Conservation (phyloP, 2,888 invertebrate species). For the Auanema freiburgensis region DNA sequence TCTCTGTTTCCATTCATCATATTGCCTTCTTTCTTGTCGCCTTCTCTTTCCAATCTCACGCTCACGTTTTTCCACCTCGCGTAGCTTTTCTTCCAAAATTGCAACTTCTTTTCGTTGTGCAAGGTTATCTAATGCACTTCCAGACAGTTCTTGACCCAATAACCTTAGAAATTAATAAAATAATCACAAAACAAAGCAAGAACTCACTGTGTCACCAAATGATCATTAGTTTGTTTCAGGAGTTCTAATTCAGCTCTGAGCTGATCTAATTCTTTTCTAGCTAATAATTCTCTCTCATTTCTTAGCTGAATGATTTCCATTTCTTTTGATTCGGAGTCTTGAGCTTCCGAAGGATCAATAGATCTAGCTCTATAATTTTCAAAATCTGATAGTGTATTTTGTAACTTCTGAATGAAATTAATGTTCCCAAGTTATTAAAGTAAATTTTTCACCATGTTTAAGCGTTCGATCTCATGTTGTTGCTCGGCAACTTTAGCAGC, state of each 20-base stretch:
- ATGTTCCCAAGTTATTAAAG: not conserved
- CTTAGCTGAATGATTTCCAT: not conserved
- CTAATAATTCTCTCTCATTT: slow-evolving; percentile 10
- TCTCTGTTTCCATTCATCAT: not conserved
- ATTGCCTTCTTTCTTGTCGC: not conserved
- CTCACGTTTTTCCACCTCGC: slow-evolving; percentile 28
- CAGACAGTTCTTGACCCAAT: slow-evolving; percentile 29
- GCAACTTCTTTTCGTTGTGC: slow-evolving; percentile 45
- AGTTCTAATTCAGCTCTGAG: slow-evolving; percentile 46
- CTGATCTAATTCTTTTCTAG: slow-evolving; percentile 33
- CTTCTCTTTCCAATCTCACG: slow-evolving; percentile 25
- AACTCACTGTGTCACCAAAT: slow-evolving; percentile 48
- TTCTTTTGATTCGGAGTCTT: not conserved
- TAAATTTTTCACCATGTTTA: slow-evolving; percentile 27
- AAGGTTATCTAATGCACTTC: slow-evolving; percentile 27
- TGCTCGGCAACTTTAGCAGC: slow-evolving; percentile 37
- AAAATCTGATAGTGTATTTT: too few species aligned
- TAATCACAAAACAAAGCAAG: not conserved
- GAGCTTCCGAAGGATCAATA: not conserved
- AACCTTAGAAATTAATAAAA: slow-evolving; percentile 21
- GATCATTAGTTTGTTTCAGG: slow-evolving; percentile 50
- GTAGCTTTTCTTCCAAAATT: slow-evolving; percentile 33
- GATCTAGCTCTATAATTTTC: not conserved
- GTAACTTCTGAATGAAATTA: not conserved
- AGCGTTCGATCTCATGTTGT: slow-evolving; percentile 35